Evolutionary conservation across 2,888 invertebrate genomes (phyloP).

Genomic region (Lepas anatifera): DNA sequence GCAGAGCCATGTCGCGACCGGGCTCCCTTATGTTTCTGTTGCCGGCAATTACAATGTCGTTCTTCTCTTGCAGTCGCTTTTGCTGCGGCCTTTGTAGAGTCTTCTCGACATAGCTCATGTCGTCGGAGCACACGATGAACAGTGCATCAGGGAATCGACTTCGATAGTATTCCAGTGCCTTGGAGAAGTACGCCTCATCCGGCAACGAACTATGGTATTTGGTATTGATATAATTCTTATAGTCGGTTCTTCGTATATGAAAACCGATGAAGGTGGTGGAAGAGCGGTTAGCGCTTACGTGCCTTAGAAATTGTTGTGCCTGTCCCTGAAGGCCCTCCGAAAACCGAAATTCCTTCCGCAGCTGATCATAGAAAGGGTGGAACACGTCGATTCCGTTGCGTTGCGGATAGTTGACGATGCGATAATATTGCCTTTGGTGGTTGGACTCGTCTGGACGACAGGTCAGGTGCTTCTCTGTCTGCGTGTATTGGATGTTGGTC

Average conservation of each 20-base stretch:
- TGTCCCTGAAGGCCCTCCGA: neutral
- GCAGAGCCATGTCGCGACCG: conserved; percentile 8
- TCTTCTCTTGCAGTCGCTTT: too few species aligned
- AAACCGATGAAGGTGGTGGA: neutral
- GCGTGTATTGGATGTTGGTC: neutral
- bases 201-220: neutral
- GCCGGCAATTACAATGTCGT: conserved; percentile 2
- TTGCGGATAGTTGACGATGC: neutral
- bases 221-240: neutral
- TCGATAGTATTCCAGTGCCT: neutral
- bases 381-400: conserved; percentile 9
- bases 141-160: neutral
- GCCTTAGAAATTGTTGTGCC: neutral
- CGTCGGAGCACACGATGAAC: conserved; percentile 3
- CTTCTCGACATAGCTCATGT: neutral
- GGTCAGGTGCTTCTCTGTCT: neutral
- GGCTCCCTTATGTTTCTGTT: neutral
- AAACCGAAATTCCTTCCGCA: neutral
- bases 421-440: neutral
- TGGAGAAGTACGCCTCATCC: neutral
- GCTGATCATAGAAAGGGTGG: neutral
- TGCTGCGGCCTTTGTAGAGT: neutral
- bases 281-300: neutral
- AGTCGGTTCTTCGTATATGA: neutral
- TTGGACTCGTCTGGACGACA: neutral